Evolutionary conservation across 2,888 invertebrate species (phyloP), one percentile per base, ranked within the genome.

Genomic region (Listrodromus nycthemerus): DNA sequence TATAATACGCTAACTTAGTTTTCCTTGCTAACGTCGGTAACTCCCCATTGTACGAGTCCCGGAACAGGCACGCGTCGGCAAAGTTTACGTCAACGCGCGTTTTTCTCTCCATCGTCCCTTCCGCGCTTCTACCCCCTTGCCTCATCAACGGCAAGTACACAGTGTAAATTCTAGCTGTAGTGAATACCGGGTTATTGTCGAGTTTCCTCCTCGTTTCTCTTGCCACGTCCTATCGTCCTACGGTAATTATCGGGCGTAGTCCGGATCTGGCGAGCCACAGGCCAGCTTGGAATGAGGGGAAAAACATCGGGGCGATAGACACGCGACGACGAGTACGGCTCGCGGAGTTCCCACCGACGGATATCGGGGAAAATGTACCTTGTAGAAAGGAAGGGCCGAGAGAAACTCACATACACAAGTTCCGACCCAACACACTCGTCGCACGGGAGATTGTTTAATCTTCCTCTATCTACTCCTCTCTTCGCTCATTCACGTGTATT

Each of bases 201-300:
- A 63, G 71, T 84, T 80, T 80, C 69, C 63, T 80, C 73, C 65
- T 69, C 65, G 76, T 80, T 77, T 77, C 61, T 67, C 45, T 71
- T 16, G 13, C 33, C 33, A 45, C 21, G 50, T 41, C 21, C 27
- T 52, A 71, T 80, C 77, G 83, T 69, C 67, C 73, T 27, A 50
- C 69, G 69, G 74, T 80, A 84, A 84, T 84, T 84, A 80, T 84
- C 80, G 83, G 80, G 77, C 73, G 77, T 69, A 74, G 66, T 65
- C 67, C 16, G 80, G n/a, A 65, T 66, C 73, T 61, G 63, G 21
- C 75, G 63, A 83, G 80, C 80, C 73, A 69, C 71, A 37, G 83
- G 58, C 80, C 80, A 73, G 77, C 65, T 76, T 45, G 45, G 48
- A 77, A 70, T 50, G 65, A 63, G 27, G 63, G 45, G 63, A 63